These are phyloP conservation scores for Exephanes ischioxanthus DNA, from an alignment of 2,888 invertebrate genomes.

Conservation along the genomic window DNA sequence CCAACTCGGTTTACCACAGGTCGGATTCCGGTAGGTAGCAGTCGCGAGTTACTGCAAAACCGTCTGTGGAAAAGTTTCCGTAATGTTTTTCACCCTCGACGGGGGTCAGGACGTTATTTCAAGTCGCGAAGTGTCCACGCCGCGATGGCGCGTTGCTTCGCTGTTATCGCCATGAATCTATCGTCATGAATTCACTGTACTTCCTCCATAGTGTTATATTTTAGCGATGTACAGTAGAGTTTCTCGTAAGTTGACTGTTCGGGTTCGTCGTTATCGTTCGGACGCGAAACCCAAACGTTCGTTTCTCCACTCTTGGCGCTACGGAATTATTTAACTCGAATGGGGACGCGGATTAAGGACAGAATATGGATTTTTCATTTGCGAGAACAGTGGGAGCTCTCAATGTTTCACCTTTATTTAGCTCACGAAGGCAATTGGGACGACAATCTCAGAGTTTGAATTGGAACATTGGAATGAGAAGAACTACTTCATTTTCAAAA, in stretches of 20 bases:
- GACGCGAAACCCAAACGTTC: too few relatives aligned
- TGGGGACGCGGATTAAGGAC: too few relatives aligned
- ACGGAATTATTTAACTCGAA: too few relatives aligned
- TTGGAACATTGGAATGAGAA: too few relatives aligned
- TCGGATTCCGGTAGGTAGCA: not conserved
- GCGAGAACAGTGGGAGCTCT: too few relatives aligned
- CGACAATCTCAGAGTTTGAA: too few relatives aligned
- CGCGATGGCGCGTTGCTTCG: constrained; percentile 16
- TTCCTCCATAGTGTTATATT: not conserved
- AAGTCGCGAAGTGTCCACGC: constrained; percentile 55
- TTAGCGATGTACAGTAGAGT: not conserved
- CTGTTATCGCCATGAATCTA: constrained; percentile 35
- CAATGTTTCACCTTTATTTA: too few relatives aligned
- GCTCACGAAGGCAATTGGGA: too few relatives aligned
- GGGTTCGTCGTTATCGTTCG: too few relatives aligned
- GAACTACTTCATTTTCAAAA: too few relatives aligned
- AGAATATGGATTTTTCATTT: too few relatives aligned
- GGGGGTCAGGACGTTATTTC: constrained; percentile 49
- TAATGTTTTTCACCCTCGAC: constrained; percentile 61
- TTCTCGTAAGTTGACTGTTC: not conserved
- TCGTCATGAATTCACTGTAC: constrained; percentile 29
- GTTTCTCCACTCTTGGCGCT: too few relatives aligned
- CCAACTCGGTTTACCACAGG: constrained; percentile 22
- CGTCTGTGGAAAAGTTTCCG: constrained; percentile 59
- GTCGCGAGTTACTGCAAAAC: constrained; percentile 34